Base-by-base conservation (phyloP, 2,797 vertebrate genomes). In the Labroides dimidiatus region DNA sequence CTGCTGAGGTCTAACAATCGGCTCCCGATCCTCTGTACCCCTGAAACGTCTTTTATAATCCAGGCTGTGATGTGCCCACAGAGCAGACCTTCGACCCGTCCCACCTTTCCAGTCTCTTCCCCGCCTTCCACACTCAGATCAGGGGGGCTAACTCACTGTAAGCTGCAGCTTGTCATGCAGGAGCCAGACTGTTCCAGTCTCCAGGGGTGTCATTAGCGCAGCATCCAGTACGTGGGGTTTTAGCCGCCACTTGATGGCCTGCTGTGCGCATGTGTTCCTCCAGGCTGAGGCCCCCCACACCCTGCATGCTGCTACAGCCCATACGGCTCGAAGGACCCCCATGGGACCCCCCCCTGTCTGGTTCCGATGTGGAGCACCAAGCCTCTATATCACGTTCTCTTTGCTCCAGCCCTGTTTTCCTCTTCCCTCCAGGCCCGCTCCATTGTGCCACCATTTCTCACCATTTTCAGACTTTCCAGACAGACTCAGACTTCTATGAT, bases 191-290 rank as follows among this genome's bases (percentile, higher is more conserved):
- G 76, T 56, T 65, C 49, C 1, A 1, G 75, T 92, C 89, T 87
- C 90, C 47, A 20, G 86, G 78, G 91, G 80, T 74, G 71, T 92
- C 90, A 93, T 93, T 93, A 93, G 86, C 44, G 41, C 48, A 2
- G 49, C 72, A 84, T 88, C 77, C 42, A 49, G 77, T 80, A 82
- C 80, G 81, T 81, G 50, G 72, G 69, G 62, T 80, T 89, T 80
- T 64, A 88, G 87, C 74, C 69, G 51, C 54, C 77, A 71, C 84
- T 68, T 47, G 64, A 74, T 64, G 75, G 56, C 44, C 58, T 20
- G 42, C 41, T 71, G 64, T 80, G 82, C 58, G 70, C 87, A 81
- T 82, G 87, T 65, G 36, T 77, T 70, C 60, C 64, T 66, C 66
- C 64, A 69, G 73, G 75, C 71, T 56, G 50, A 62, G 70, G 72